These are phyloP conservation scores for Lomographa bimaculata DNA, from an alignment of 2,888 invertebrate genomes.

Conservation along the genomic window DNA sequence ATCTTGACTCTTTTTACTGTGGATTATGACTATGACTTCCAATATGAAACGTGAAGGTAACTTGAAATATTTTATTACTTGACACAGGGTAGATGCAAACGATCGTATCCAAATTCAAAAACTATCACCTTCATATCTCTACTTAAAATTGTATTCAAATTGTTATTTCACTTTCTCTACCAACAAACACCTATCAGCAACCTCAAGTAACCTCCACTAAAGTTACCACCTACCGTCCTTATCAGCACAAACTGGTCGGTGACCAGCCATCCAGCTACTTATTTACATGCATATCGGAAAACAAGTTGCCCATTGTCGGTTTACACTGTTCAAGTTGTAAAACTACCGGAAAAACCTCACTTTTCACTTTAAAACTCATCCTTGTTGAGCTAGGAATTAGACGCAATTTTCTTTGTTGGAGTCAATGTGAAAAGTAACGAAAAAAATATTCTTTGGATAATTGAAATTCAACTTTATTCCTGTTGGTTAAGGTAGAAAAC, in stretches of 20 bases:
- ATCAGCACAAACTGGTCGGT: constrained; percentile 67
- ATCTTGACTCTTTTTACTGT: too few species aligned
- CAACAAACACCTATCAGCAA: constrained; percentile 28
- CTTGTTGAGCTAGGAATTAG: constrained; percentile 29
- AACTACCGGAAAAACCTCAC: constrained; percentile 68
- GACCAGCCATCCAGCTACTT: constrained; percentile 76
- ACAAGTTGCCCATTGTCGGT: constrained; percentile 77
- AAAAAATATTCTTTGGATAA: constrained; percentile 38
- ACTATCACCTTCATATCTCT: too few species aligned
- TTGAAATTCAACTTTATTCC: constrained; percentile 23
- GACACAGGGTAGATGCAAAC: too few species aligned
- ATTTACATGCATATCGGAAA: constrained; percentile 79
- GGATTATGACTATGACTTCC: too few species aligned
- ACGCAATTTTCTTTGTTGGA: constrained; percentile 25
- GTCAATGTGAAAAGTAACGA: constrained; percentile 48
- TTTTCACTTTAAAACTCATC: constrained; percentile 38
- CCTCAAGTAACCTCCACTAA: too few species aligned
- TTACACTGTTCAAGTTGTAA: constrained; percentile 59
- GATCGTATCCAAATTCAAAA: too few species aligned
- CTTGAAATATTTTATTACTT: too few species aligned
- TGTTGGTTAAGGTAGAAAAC: constrained; percentile 36
- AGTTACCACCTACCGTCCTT: too few species aligned
- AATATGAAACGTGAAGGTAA: too few species aligned
- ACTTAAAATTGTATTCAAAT: too few species aligned
- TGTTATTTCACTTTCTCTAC: constrained; percentile 22